Evolutionary conservation across 2,888 invertebrate species (phyloP).

Genomic region (Clivina fossor): DNA sequence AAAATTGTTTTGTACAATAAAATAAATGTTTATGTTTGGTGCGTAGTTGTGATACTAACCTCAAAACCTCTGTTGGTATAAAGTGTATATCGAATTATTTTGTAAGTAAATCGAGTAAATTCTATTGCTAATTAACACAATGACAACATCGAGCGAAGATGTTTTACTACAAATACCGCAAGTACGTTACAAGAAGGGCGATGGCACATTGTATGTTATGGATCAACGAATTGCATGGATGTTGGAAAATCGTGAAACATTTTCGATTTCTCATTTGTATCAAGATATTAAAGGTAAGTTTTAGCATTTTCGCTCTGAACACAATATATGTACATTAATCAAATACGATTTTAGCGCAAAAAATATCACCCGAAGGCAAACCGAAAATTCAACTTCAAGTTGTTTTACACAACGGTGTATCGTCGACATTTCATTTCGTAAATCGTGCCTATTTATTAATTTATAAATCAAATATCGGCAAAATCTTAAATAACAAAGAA

Average conservation of each 20-base stretch:
- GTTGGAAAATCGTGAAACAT: conserved; percentile 88
- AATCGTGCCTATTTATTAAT: too few species aligned
- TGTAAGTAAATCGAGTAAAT: too few species aligned
- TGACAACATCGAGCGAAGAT: conserved; percentile 92
- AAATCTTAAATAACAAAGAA: too few species aligned
- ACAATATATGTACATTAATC: neutral
- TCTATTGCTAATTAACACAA: too few species aligned
- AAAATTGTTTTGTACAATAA: too few species aligned
- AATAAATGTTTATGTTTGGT: too few species aligned
- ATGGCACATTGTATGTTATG: conserved; percentile 95
- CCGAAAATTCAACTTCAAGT: conserved; percentile 98
- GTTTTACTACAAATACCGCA: conserved; percentile 89
- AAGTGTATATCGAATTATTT: too few species aligned
- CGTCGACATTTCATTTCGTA: conserved; percentile 97
- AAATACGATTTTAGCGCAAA: conserved; percentile 62
- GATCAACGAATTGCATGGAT: conserved; percentile 95
- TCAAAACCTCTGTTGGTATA: too few species aligned
- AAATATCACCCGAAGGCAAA: conserved; percentile 96
- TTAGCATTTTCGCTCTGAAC: neutral
- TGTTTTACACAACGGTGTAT: conserved; percentile 88
- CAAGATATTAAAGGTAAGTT: conserved; percentile 91
- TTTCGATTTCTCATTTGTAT: conserved; percentile 90
- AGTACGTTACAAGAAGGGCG: conserved; percentile 94
- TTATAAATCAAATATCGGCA: too few species aligned
- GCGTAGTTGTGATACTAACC: too few species aligned